A percentile compares a stretch with the other conserved stretches of the same genome.
Evolutionary conservation across 2,113 vertebrate genomes (phyloP).

Genomic region (Cettia cetti): DNA sequence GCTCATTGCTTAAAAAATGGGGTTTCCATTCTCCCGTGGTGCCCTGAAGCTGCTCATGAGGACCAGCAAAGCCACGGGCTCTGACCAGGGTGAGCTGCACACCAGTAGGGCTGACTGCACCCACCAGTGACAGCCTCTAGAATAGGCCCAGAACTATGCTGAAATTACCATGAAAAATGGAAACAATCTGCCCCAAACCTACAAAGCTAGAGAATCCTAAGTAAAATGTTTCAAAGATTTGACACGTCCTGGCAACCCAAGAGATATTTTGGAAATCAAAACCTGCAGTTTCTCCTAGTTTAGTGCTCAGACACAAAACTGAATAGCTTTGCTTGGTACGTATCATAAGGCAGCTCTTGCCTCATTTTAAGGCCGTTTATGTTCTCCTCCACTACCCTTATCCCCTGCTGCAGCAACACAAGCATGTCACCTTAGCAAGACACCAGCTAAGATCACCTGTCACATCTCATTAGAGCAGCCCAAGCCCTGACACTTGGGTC

Average conservation of each 20-base stretch:
- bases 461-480: background rate
- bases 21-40: accelerated
- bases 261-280: background rate
- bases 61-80: background rate
- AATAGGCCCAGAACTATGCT: background rate
- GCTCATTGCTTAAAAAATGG: background rate
- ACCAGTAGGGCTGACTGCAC: background rate
- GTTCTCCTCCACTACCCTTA: background rate
- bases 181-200: background rate
- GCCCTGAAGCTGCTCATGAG: background rate
- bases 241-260: background rate
- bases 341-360: background rate
- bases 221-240: background rate
- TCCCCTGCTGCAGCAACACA: background rate
- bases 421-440: background rate
- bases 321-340: accelerated
- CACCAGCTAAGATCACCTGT: background rate
- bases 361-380: background rate
- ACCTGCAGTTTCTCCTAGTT: background rate
- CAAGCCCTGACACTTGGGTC: background rate
- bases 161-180: background rate
- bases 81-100: background rate
- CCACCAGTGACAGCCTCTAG: accelerated
- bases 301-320: background rate
- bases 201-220: background rate